A percentile compares a stretch with the other conserved stretches of the same genome.
These are phyloP conservation scores for Acleris emargana DNA, from an alignment of 2,888 invertebrate genomes.

Conservation along the genomic window DNA sequence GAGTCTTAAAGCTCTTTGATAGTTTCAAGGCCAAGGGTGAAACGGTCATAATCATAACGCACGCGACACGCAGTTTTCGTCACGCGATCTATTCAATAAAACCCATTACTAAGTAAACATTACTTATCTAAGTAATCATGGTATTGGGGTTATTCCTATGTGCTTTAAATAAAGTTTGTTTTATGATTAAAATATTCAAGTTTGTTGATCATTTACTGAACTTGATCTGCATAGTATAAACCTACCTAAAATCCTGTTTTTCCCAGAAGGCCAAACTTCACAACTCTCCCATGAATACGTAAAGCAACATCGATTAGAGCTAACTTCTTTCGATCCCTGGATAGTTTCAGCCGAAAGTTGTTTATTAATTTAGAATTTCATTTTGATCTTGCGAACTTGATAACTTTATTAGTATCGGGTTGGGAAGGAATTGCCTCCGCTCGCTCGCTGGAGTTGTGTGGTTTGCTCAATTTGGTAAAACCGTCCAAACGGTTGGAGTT, in stretches of 20 bases:
- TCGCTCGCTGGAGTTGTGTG: conserved; percentile 17
- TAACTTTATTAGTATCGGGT: conserved; percentile 23
- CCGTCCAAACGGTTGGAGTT: not conserved
- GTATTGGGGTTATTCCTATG: too few species aligned
- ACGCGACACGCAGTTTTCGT: too few species aligned
- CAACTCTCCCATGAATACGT: conserved; percentile 26
- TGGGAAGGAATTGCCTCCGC: conserved; percentile 18
- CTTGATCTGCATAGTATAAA: not conserved
- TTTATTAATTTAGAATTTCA: conserved; percentile 36
- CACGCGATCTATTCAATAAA: too few species aligned
- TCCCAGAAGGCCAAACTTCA: not conserved
- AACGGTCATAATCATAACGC: too few species aligned
- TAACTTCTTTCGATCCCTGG: conserved; percentile 33
- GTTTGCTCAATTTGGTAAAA: conserved; percentile 1
- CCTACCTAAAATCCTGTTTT: not conserved
- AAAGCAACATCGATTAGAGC: conserved; percentile 28
- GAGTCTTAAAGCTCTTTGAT: too few species aligned
- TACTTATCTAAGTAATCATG: too few species aligned
- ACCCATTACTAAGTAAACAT: too few species aligned
- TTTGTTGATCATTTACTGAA: not conserved
- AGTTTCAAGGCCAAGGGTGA: too few species aligned
- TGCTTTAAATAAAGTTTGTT: too few species aligned
- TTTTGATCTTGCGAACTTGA: conserved; percentile 32
- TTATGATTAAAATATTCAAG: too few species aligned
- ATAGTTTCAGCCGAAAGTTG: conserved; percentile 30